Base-by-base conservation (phyloP, 2,888 invertebrate genomes). In the Apomyelois bistriatella region DNA sequence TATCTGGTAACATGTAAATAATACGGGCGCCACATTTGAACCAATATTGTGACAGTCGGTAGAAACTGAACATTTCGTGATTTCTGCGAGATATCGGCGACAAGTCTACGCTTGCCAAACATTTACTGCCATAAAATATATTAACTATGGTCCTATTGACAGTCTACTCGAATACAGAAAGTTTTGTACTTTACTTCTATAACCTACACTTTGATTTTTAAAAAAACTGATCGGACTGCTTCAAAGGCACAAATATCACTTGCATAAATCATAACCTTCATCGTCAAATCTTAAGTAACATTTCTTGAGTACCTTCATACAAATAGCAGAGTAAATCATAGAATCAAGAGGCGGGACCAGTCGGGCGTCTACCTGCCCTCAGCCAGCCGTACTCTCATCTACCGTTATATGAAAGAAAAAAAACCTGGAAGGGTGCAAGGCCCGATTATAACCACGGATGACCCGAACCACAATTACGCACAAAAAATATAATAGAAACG, bases 311-410 rank as follows among this genome's bases (percentile, higher is more conserved):
- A 70, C 66, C 73, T n/a, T n/a, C 22, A 22, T 22, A 22, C 22
- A 22, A 42, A 69, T 68, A 67, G 66, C 69, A 66, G 64, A 62
- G 62, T 65, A 66, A 70, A 75, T 70, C 66, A 73, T 67, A 70
- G 70, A 70, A 65, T 65, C 62, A 60, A 63, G 51, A 68, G 49
- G 53, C 65, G 70, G 43, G 15, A 65, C 57, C 59, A 53, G 51
- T 65, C 68, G 68, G 64, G 63, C 70, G 65, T 68, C 79, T 83
- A 83, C 82, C 83, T 82, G 83, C 70, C 66, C 53, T 59, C 58
- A 66, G 58, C 59, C 61, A 58, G 56, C 65, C 67, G 56, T 58
- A 61, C 67, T 67, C 65, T 53, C 53, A 43, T 13, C 66, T 78
- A 77, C 82, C 79, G 79, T 81, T 80, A 80, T 52, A 56, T 13